A percentile compares a stretch with the other conserved stretches of the same genome.
phyloP scores from a whole-genome alignment of 2,113 vertebrate genomes.

The Takifugu bimaculatus region DNA sequence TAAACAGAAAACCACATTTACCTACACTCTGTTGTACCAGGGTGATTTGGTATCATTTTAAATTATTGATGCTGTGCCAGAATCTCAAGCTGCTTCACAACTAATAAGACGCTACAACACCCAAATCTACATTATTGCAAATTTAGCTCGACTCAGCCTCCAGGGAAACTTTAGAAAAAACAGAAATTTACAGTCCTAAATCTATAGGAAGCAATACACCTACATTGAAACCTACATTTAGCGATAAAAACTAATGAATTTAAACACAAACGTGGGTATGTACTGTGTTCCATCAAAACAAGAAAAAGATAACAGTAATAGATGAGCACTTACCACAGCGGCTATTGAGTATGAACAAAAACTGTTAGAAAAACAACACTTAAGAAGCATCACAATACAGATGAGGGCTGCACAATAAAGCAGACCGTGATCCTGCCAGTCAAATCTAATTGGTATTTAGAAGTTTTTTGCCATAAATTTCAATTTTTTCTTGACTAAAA shows the following conservation, averaged over 20 bases:
- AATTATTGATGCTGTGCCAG: conserved; percentile 16
- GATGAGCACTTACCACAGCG: conserved; percentile 53
- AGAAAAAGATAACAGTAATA: conserved; percentile 14
- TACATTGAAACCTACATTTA: background rate
- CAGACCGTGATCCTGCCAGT: background rate
- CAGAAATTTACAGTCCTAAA: background rate
- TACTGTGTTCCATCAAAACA: background rate
- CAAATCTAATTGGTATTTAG: background rate
- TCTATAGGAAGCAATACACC: conserved; percentile 1
- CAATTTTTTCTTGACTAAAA: background rate
- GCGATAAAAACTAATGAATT: background rate
- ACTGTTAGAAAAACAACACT: background rate
- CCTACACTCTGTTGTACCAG: conserved; percentile 6
- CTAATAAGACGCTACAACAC: background rate
- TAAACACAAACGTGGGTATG: conserved; percentile 1
- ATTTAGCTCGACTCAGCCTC: background rate
- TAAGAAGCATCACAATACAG: background rate
- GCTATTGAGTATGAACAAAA: conserved; percentile 14
- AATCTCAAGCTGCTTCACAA: conserved; percentile 3
- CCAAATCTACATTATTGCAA: background rate
- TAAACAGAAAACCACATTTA: conserved; percentile 1
- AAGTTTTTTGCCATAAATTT: background rate
- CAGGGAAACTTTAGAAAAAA: background rate
- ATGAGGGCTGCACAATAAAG: background rate
- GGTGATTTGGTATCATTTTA: conserved; percentile 5